Evolutionary conservation across 1,140 invertebrate genomes (phyloP).

Genomic region (Trichoplusia ni): DNA sequence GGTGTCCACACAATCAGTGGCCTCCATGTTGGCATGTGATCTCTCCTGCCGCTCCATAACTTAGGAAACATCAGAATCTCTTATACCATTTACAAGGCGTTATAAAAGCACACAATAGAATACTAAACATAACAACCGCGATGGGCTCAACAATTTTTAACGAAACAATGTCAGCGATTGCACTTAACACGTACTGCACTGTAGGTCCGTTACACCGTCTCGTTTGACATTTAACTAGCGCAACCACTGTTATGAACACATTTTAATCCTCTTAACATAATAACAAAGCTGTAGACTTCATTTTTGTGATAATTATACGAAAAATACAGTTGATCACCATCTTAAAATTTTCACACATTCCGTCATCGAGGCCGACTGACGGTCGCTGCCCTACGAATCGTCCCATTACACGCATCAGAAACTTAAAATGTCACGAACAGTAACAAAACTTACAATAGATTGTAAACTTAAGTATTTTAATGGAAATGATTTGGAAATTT

Average conservation of each 20-base stretch:
- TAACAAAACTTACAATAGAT: neutral
- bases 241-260: slow-evolving; percentile 52
- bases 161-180: slow-evolving; percentile 79
- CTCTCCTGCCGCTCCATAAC: slow-evolving; percentile 76
- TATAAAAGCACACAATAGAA: slow-evolving; percentile 64
- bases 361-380: slow-evolving; percentile 79
- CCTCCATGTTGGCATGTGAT: slow-evolving; percentile 78
- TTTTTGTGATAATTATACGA: slow-evolving; percentile 53
- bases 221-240: slow-evolving; percentile 40
- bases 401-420: slow-evolving; percentile 53
- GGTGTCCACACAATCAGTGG: slow-evolving; percentile 73
- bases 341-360: slow-evolving; percentile 79
- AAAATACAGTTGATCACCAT: slow-evolving; percentile 78
- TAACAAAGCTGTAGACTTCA: slow-evolving; percentile 52
- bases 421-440: neutral
- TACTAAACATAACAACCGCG: slow-evolving; percentile 77
- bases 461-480: neutral
- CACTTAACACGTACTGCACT: slow-evolving; percentile 69
- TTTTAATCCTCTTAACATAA: slow-evolving; percentile 49
- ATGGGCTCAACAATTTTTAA: slow-evolving; percentile 70
- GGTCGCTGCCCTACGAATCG: slow-evolving; percentile 69
- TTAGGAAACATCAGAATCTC: slow-evolving; percentile 77
- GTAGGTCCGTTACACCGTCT: slow-evolving; percentile 45
- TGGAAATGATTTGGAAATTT: too few species aligned
- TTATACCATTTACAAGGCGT: slow-evolving; percentile 65